phyloP scores from a whole-genome alignment of 2,888 invertebrate genomes.

The Chloromyia formosa region DNA sequence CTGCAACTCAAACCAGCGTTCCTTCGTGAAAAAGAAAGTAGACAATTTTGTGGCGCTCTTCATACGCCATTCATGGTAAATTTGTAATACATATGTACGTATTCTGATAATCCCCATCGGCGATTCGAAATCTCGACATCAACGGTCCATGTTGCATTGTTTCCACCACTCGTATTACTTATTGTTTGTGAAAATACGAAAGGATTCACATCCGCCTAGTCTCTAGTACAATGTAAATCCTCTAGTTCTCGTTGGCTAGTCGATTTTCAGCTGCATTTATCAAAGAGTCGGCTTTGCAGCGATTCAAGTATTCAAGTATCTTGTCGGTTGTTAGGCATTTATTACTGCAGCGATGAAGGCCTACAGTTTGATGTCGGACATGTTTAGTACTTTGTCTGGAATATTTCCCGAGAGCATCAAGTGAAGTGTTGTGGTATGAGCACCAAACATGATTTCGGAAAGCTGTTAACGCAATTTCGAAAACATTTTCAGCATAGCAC shows the following conservation, averaged over 20 bases:
- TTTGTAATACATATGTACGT: neutral
- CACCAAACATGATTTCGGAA: constrained; percentile 36
- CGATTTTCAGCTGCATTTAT: constrained; percentile 21
- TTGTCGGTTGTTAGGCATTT: constrained; percentile 34
- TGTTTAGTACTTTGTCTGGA: constrained; percentile 25
- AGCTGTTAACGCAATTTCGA: constrained; percentile 38
- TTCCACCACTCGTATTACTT: no score
- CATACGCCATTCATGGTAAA: no score
- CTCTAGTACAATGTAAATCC: no score
- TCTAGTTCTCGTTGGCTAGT: no score
- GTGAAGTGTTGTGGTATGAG: constrained; percentile 15
- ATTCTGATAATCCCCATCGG: no score
- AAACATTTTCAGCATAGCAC: constrained; percentile 14
- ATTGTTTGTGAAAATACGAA: no score
- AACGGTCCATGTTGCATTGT: no score
- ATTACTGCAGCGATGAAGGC: constrained; percentile 27
- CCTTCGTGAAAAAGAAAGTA: no score
- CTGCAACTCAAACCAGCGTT: no score
- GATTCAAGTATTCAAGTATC: neutral
- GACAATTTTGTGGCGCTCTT: no score
- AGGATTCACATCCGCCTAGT: no score
- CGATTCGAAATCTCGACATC: no score
- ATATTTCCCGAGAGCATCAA: constrained; percentile 9
- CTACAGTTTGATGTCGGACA: neutral
- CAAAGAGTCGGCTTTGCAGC: constrained; percentile 11